A percentile compares a stretch with the other conserved stretches of the same genome.
phyloP scores from a whole-genome alignment of 1,140 invertebrate genomes.

The Palaemon carinicauda region DNA sequence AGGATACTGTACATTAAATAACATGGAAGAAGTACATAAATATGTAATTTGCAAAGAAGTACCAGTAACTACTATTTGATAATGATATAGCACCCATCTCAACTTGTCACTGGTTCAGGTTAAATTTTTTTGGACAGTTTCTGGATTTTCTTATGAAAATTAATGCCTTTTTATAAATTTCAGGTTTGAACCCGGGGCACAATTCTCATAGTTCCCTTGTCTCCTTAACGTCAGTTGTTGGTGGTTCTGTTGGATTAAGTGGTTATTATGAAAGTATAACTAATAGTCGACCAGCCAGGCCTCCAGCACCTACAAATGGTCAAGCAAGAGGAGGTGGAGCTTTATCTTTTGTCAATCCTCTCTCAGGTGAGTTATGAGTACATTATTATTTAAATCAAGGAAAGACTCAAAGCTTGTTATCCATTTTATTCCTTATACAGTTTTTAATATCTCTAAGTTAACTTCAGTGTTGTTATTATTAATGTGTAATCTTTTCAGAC shows the following conservation, averaged over 20 bases:
- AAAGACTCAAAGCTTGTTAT: not conserved
- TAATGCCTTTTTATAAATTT: not conserved
- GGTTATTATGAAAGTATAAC: not conserved
- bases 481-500: slow-evolving; percentile 13
- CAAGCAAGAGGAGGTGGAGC: slow-evolving; percentile 42
- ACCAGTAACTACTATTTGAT: too few species aligned
- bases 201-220: slow-evolving; percentile 37
- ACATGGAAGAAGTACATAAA: too few species aligned
- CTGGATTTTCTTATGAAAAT: not conserved
- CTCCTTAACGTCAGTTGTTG: slow-evolving; percentile 38
- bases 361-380: slow-evolving; percentile 46
- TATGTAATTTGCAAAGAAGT: too few species aligned
- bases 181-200: slow-evolving; percentile 17
- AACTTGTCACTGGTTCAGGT: too few species aligned
- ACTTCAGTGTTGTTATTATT: not conserved
- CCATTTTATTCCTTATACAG: not conserved
- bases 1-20: too few species aligned
- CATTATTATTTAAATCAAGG: too few species aligned
- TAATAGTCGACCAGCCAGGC: slow-evolving; percentile 26
- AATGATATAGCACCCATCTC: too few species aligned
- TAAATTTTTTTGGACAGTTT: too few species aligned
- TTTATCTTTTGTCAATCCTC: slow-evolving; percentile 56
- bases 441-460: too few species aligned
- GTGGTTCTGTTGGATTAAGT: slow-evolving; percentile 15
- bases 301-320: slow-evolving; percentile 45